Percentiles rank a stretch among this genome's conserved stretches.
Evolutionary conservation across 2,888 invertebrate genomes (phyloP).

Genomic region (Pristionchus japonicus): DNA sequence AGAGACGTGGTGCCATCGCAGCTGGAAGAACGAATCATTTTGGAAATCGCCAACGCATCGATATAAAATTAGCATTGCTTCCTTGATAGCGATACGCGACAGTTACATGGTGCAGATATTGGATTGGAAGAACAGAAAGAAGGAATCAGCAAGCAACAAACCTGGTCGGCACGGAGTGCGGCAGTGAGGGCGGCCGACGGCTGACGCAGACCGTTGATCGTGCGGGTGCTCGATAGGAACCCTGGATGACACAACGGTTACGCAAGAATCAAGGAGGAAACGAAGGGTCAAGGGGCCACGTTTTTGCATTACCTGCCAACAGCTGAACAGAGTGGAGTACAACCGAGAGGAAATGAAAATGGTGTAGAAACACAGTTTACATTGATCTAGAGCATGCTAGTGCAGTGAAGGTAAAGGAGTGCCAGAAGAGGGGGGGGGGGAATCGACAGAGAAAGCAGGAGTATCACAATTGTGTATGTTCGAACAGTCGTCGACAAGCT

Average conservation of each 20-base stretch:
- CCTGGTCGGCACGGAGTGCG: slow-evolving; percentile 52
- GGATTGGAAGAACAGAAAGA: not conserved
- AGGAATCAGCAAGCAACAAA: not conserved
- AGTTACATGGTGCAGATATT: not conserved
- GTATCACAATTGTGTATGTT: too few relatives aligned
- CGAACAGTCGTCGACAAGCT: too few relatives aligned
- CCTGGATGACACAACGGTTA: too few relatives aligned
- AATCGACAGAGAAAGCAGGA: not conserved
- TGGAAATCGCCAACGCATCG: not conserved
- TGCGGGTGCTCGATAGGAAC: slow-evolving; percentile 56
- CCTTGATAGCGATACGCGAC: not conserved
- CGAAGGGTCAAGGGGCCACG: too few relatives aligned
- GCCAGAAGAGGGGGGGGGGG: not conserved
- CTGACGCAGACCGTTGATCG: slow-evolving; percentile 60
- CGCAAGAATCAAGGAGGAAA: too few relatives aligned
- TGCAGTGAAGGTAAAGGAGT: not conserved
- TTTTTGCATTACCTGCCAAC: too few relatives aligned
- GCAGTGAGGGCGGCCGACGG: slow-evolving; percentile 56
- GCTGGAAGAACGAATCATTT: not conserved
- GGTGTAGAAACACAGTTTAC: too few relatives aligned
- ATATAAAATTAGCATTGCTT: not conserved
- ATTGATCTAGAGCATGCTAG: too few relatives aligned
- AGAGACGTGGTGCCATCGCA: slow-evolving; percentile 52
- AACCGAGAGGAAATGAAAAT: too few relatives aligned
- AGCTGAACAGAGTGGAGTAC: too few relatives aligned